Percentiles rank a stretch among this genome's conserved stretches.
Conservation (phyloP, 2,888 invertebrate species). For the Leptothorax acervorum region DNA sequence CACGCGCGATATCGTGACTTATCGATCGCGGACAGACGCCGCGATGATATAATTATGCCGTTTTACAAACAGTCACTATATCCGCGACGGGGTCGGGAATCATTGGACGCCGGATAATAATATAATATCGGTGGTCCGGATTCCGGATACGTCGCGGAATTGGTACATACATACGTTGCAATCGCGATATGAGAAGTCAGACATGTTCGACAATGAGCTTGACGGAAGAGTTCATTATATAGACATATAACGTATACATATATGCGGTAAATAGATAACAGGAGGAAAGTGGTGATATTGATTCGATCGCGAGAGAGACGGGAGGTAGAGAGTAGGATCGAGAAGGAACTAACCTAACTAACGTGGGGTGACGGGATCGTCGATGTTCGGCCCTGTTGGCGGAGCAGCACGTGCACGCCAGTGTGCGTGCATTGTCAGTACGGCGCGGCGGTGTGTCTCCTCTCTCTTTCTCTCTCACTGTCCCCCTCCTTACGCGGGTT, state of each 20-base stretch:
- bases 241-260: background rate
- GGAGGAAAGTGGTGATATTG: conserved; percentile 32
- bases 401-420: conserved; percentile 68
- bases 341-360: background rate
- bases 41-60: background rate
- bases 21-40: background rate
- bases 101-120: background rate
- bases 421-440: conserved; percentile 69
- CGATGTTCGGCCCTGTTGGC: conserved; percentile 61
- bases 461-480: background rate
- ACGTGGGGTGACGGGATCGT: conserved; percentile 49
- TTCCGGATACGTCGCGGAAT: background rate
- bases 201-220: background rate
- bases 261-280: conserved; percentile 23
- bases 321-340: conserved; percentile 6
- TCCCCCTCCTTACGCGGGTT: conserved; percentile 39
- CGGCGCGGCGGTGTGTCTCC: conserved; percentile 33
- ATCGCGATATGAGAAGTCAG: background rate
- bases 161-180: background rate
- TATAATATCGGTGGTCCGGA: background rate
- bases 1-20: conserved; percentile 29
- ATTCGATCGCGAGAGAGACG: conserved; percentile 37
- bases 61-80: background rate
- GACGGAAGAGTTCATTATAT: conserved; percentile 15
- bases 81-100: background rate